Conservation (phyloP, 1,140 invertebrate species). For the Anoplophora glabripennis region DNA sequence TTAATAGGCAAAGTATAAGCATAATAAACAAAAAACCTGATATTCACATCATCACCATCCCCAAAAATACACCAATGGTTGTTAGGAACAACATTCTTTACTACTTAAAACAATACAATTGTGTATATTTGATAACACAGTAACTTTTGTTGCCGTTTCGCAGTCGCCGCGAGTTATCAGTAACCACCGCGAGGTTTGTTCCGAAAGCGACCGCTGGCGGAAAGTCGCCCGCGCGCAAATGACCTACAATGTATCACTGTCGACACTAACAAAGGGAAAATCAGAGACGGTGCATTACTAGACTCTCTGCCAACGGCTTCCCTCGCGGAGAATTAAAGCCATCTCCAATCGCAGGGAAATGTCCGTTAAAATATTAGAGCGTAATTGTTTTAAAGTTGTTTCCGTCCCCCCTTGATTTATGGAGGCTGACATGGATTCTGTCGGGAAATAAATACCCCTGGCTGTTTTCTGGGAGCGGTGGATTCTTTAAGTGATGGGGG, state of each 20-base stretch:
- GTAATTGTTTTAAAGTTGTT: slow-evolving; percentile 7
- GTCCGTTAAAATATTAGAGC: neutral
- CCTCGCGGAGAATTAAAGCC: slow-evolving; percentile 1
- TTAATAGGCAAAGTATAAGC: no score
- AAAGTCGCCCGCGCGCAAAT: no score
- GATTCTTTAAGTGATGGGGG: neutral
- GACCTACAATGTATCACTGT: slow-evolving; percentile 1
- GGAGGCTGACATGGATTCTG: neutral
- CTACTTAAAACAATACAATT: no score
- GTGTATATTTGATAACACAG: no score
- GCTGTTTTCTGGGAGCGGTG: neutral
- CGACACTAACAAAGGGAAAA: slow-evolving; percentile 1
- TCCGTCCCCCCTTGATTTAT: neutral
- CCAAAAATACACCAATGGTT: no score
- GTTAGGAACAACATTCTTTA: no score
- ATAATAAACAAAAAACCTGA: no score
- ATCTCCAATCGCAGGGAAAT: neutral
- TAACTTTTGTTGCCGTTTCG: no score
- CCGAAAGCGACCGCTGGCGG: no score
- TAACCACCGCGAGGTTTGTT: no score
- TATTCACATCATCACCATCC: no score
- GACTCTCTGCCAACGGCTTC: neutral
- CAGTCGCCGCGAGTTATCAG: no score
- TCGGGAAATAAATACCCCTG: slow-evolving; percentile 3
- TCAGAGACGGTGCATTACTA: neutral